Base-by-base conservation (phyloP, 2,113 vertebrate species). In the Xiphophorus hellerii region DNA sequence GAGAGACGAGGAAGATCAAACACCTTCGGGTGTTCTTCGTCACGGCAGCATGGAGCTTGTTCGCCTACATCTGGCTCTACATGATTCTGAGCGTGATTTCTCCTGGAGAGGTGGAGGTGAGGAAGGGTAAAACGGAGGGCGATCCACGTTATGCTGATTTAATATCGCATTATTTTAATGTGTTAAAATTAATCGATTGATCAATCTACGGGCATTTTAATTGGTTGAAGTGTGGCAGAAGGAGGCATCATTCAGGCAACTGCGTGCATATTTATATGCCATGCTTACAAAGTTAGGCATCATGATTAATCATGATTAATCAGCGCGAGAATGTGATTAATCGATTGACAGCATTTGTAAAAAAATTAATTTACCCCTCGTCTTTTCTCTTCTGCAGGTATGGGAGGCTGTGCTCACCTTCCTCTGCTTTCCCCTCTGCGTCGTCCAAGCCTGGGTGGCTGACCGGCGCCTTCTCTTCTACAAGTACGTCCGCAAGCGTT, bases 1-100 rank as follows among this genome's bases (percentile, higher is more conserved):
- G 95, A 1, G 95, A 96, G 85, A 92, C 89, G 7, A 91, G 94
- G 22, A 95, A 94, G 69, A 95, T 96, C 82, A 95, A 95, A 75
- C 96, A 96, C 82, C 93, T 96, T 63, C 90, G 95, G 9, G 96
- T 96, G 44, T 96, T 96, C 82, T 96, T 96, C 3, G 94, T 96
- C 72, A 96, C 96, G 0, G 95, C 95, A 0, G 94, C 94, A 2
- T 96, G 95, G 95, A 96, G 95, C 69, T 73, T 96, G 84, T 96
- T 96, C 2, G 95, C 96, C 64, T 96, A 96, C 76, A 93, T 96
- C 75, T 96, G 96, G 96, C 93, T 96, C 58, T 96, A 96, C 81
- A 89, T 96, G 30, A 96, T 96, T 76, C 92, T 96, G 75, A 93
- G 88, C 14, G 93, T 96, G 48, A 88, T 93, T 67, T 94, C 95